phyloP scores from a whole-genome alignment of 2,888 invertebrate genomes.

The Lasius platythorax region DNA sequence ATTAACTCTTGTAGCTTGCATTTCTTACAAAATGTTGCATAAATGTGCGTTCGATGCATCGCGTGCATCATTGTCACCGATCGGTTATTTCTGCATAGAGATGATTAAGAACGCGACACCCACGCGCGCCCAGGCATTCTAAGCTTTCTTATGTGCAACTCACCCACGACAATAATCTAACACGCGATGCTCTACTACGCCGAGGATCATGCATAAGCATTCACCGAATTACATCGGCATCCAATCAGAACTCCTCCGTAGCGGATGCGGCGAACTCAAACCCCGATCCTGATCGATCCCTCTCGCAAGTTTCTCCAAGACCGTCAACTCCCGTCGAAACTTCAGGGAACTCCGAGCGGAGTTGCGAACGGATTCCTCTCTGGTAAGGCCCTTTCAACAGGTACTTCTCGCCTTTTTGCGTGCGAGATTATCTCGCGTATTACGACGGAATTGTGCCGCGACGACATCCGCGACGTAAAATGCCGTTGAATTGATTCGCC shows the following conservation, averaged over 20 bases:
- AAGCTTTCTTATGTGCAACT: slow-evolving; percentile 17
- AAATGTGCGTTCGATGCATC: neutral
- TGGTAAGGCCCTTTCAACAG: slow-evolving; percentile 61
- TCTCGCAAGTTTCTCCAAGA: slow-evolving; percentile 44
- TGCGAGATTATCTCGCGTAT: slow-evolving; percentile 52
- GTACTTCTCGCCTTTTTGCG: slow-evolving; percentile 52
- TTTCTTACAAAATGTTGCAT: slow-evolving; percentile 15
- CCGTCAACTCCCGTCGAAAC: slow-evolving; percentile 44
- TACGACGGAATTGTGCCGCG: slow-evolving; percentile 12
- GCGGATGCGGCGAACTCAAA: slow-evolving; percentile 25
- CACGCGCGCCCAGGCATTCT: slow-evolving; percentile 13
- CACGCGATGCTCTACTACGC: slow-evolving; percentile 9
- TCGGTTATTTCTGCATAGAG: neutral
- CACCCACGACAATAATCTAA: slow-evolving; percentile 31
- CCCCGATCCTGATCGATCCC: slow-evolving; percentile 37
- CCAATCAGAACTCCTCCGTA: slow-evolving; percentile 35
- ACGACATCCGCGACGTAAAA: slow-evolving; percentile 12
- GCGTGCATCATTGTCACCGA: slow-evolving; percentile 21
- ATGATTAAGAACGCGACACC: slow-evolving; percentile 1
- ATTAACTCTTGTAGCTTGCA: slow-evolving; percentile 42
- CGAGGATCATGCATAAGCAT: slow-evolving; percentile 37
- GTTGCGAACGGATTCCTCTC: slow-evolving; percentile 28
- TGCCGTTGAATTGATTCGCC: slow-evolving; percentile 22
- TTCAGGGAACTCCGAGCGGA: slow-evolving; percentile 23
- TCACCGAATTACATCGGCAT: slow-evolving; percentile 49